Base-by-base conservation (phyloP, 2,888 invertebrate genomes). In the Allacma fusca region DNA sequence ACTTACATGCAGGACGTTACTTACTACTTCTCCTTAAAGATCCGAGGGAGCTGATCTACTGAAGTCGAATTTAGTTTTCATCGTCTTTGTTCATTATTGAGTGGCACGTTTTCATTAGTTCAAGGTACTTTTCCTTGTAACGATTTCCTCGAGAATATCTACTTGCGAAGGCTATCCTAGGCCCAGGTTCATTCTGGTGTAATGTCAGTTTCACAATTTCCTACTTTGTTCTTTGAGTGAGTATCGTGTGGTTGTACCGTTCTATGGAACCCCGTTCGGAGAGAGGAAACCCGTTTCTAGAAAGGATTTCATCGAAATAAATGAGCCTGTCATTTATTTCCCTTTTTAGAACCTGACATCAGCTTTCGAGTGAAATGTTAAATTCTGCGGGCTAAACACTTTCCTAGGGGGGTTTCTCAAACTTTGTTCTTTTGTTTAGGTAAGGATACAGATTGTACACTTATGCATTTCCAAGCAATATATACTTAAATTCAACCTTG, bases 291-390 rank as follows among this genome's bases (percentile, higher is more conserved):
- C 34, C 4, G 34, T 34, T 34, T 34, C 34, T 9, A 34, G 34
- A 34, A 34, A 34, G 57, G 57, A 57, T 57, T 57, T 57, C 57
- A 57, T 57, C 57, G 57, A 57, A 57, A 57, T 57, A 57, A 57
- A 57, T 57, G 57, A 57, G 57, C 57, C 21, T 57, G 57, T 57
- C 57, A 57, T 57, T 57, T 57, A 57, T 21, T 57, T 57, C 57
- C 13, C 57, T 57, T 57, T 57, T 57, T 21, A 57, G 34, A 34
- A 34, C 34, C 9, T 34, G 34, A 34, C 34, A 34, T 34, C 34
- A 34, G 34, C 34, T 34, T 34, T 34, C 34, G 34, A 9, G 34
- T 34, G 34, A 34, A 34, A 34, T 9, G 34, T 34, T 34, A 34
- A 34, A 34, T 34, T 34, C 34, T 34, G 34, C 34, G 34, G 34